These are phyloP conservation scores for Acholoe squamosa DNA, from an alignment of 2,888 invertebrate genomes.

Conservation along the genomic window DNA sequence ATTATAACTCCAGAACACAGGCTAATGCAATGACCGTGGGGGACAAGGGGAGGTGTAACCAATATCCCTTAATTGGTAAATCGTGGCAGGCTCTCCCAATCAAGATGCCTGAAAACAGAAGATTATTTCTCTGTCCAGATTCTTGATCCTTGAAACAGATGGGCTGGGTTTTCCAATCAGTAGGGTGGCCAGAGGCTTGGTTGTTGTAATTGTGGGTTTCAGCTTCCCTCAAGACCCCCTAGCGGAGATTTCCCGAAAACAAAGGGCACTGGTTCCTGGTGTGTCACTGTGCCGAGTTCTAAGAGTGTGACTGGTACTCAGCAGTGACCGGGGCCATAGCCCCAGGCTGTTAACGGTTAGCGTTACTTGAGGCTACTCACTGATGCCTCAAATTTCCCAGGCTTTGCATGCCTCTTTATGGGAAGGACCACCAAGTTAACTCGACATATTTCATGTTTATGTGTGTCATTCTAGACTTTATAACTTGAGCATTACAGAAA, in stretches of 20 bases:
- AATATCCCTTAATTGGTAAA: constrained; percentile 24
- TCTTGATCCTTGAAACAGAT: constrained; percentile 21
- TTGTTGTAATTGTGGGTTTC: not conserved
- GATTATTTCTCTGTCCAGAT: not conserved
- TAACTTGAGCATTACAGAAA: not conserved
- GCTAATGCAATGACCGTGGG: not conserved
- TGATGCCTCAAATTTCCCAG: constrained; percentile 7
- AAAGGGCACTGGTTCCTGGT: constrained; percentile 10
- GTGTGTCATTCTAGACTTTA: not conserved
- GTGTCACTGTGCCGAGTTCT: constrained; percentile 14
- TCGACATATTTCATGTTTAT: constrained; percentile 27
- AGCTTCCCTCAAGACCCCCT: not conserved
- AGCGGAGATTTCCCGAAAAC: constrained; percentile 2
- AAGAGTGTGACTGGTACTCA: constrained; percentile 19
- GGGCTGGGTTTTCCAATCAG: not conserved
- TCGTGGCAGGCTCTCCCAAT: not conserved
- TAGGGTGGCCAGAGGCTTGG: not conserved
- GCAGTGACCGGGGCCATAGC: not conserved
- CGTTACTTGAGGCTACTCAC: not conserved
- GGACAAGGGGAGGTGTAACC: not conserved
- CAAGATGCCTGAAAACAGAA: not conserved
- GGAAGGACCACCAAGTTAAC: not conserved
- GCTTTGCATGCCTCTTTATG: not conserved
- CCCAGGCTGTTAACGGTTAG: constrained; percentile 28
- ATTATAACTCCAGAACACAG: constrained; percentile 3